Conservation (phyloP, 2,888 invertebrate genomes). For the Dioctria linearis region DNA sequence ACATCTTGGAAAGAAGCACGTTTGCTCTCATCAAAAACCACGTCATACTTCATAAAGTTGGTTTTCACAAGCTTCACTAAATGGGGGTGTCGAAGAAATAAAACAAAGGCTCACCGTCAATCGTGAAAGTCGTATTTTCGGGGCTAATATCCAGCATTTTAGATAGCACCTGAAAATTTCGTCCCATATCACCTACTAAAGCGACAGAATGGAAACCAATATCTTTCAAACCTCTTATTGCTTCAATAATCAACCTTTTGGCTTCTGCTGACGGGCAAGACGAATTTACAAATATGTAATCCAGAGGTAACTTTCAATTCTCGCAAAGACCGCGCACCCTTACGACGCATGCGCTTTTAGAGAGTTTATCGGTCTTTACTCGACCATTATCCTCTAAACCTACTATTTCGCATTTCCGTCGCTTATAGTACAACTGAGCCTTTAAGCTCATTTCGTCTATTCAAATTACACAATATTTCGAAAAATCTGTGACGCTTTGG, state of each 20-base stretch:
- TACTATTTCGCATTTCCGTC: neutral
- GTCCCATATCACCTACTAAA: neutral
- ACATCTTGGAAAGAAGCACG: neutral
- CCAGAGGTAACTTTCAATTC: no score
- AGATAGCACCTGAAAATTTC: neutral
- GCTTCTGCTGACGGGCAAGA: no score
- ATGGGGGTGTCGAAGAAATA: conserved; percentile 21
- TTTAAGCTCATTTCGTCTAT: neutral
- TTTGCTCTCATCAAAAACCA: neutral
- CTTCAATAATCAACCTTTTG: neutral
- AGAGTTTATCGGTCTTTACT: neutral
- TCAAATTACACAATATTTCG: neutral
- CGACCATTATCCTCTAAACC: neutral
- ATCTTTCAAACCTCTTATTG: neutral
- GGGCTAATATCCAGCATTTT: neutral
- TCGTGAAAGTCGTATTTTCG: neutral
- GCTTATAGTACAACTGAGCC: neutral
- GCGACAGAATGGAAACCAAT: neutral
- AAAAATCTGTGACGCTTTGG: neutral
- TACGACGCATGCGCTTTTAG: neutral
- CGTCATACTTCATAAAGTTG: neutral
- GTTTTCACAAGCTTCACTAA: neutral
- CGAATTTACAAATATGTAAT: no score
- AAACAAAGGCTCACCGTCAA: neutral
- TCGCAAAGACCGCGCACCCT: neutral